phyloP scores from a whole-genome alignment of 2,113 vertebrate species.

The Poeciliopsis turrubarensis region DNA sequence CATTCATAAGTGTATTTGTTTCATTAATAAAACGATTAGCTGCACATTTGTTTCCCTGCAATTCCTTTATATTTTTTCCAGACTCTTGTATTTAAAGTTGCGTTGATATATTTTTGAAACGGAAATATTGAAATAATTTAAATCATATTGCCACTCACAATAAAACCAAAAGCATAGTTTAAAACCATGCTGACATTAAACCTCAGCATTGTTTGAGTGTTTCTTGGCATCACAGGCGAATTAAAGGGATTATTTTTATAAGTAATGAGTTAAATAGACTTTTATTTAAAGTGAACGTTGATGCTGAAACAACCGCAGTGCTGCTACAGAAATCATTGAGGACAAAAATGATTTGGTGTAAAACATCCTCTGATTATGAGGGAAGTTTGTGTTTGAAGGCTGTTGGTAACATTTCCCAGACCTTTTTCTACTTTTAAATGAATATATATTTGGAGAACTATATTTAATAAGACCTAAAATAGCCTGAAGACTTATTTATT shows the following conservation, averaged over 20 bases:
- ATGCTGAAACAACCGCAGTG: slow-evolving; percentile 8
- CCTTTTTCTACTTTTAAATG: slow-evolving; percentile 44
- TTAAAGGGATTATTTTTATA: background rate
- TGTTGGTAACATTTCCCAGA: slow-evolving; percentile 12
- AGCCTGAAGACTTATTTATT: slow-evolving; percentile 64
- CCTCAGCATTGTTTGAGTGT: background rate
- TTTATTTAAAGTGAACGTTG: background rate
- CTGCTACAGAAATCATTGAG: slow-evolving; percentile 11
- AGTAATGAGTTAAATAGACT: background rate
- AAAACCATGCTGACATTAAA: background rate
- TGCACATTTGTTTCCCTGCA: background rate
- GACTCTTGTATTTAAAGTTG: background rate
- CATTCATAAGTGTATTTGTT: background rate
- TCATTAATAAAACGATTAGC: background rate
- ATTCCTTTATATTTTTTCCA: background rate
- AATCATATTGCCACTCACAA: background rate
- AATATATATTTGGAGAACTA: slow-evolving; percentile 36
- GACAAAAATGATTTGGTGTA: slow-evolving; percentile 11
- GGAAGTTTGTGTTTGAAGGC: slow-evolving; percentile 29
- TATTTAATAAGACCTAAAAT: slow-evolving; percentile 35
- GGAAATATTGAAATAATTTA: background rate
- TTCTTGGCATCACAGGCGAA: background rate
- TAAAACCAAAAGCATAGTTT: background rate
- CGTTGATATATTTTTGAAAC: background rate
- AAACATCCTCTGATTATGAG: slow-evolving; percentile 16